These are phyloP conservation scores for Harpagus bidentatus DNA, from an alignment of 2,113 vertebrate genomes.

Conservation along the genomic window DNA sequence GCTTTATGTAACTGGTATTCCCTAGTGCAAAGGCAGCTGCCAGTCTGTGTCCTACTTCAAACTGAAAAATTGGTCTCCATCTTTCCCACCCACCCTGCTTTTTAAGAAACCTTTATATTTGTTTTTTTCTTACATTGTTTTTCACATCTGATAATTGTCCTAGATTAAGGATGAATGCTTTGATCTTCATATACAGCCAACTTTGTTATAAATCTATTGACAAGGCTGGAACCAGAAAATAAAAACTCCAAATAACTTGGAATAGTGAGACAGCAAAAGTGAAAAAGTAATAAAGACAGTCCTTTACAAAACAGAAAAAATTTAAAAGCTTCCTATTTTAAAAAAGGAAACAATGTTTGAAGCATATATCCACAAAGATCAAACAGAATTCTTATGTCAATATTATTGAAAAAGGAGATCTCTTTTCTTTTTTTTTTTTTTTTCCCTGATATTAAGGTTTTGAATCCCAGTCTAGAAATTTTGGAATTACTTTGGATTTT, in stretches of 20 bases:
- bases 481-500: conserved; percentile 38
- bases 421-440: not conserved
- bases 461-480: conserved; percentile 9
- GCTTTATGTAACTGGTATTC: not conserved
- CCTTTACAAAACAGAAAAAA: not conserved
- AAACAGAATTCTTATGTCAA: conserved; percentile 38
- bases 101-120: conserved; percentile 5
- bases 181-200: not conserved
- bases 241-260: not conserved
- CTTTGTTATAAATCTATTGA: not conserved
- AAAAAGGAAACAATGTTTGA: conserved; percentile 5
- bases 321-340: not conserved
- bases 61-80: not conserved
- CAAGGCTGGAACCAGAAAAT: conserved; percentile 3
- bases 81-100: not conserved
- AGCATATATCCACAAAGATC: conserved; percentile 22
- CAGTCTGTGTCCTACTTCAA: not conserved
- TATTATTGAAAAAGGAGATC: conserved; percentile 27
- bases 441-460: not conserved
- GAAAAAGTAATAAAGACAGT: not conserved
- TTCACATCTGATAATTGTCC: not conserved
- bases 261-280: not conserved
- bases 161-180: conserved; percentile 1
- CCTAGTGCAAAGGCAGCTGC: not conserved
- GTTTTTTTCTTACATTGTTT: not conserved